phyloP scores from a whole-genome alignment of 2,113 vertebrate genomes.

The Scomber scombrus region DNA sequence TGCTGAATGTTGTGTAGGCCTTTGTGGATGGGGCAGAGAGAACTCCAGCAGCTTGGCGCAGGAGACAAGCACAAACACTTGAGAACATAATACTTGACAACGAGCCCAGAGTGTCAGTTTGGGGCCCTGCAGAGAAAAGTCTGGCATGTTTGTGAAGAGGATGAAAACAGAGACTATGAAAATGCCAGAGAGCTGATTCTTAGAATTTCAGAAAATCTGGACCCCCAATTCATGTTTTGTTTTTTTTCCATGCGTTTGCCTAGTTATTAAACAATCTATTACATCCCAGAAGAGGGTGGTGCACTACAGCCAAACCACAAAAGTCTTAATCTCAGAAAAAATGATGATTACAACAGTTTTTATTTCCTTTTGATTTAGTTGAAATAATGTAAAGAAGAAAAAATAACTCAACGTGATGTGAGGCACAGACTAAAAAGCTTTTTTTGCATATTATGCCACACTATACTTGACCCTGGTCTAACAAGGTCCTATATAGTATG shows the following conservation, averaged over 20 bases:
- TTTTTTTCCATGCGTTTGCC: constrained; percentile 46
- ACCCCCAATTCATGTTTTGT: constrained; percentile 20
- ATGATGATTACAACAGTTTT: constrained; percentile 19
- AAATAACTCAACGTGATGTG: not conserved
- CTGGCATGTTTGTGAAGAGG: constrained; percentile 54
- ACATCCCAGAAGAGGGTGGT: constrained; percentile 7
- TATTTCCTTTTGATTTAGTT: constrained; percentile 32
- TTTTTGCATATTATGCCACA: constrained; percentile 25
- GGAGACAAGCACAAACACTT: constrained; percentile 69
- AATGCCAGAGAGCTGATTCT: constrained; percentile 39
- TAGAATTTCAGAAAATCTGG: constrained; percentile 35
- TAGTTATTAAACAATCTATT: constrained; percentile 42
- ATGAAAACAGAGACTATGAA: constrained; percentile 46
- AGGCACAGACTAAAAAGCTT: constrained; percentile 12
- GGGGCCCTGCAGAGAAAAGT: constrained; percentile 49
- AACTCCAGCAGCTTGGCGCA: constrained; percentile 78
- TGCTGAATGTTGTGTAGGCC: constrained; percentile 61
- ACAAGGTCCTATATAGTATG: constrained; percentile 29
- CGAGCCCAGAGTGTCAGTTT: constrained; percentile 63
- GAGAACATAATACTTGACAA: constrained; percentile 76
- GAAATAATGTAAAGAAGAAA: not conserved
- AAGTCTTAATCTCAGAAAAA: constrained; percentile 40
- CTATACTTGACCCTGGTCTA: constrained; percentile 35
- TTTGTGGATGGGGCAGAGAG: constrained; percentile 64
- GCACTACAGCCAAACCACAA: constrained; percentile 25